These are phyloP conservation scores for Limnephilus marmoratus DNA, from an alignment of 2,888 invertebrate genomes.

Conservation along the genomic window DNA sequence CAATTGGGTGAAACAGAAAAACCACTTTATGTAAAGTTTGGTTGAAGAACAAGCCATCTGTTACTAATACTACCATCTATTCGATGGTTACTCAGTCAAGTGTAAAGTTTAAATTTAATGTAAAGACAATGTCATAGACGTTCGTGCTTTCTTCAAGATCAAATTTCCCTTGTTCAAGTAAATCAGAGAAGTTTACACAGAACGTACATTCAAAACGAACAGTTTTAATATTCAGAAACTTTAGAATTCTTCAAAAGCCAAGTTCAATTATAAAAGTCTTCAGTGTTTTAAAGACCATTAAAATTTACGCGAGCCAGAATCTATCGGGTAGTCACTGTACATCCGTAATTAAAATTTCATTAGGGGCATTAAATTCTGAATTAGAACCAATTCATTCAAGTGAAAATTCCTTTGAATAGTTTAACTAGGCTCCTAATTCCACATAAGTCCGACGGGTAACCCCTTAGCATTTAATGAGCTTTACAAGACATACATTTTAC, in stretches of 20 bases:
- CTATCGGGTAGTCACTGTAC: background rate
- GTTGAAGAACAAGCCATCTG: too few relatives aligned
- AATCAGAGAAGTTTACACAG: background rate
- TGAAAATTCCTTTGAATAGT: slow-evolving; percentile 14
- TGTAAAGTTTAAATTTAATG: background rate
- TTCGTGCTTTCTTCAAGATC: background rate
- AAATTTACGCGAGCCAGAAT: background rate
- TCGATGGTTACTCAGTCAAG: background rate
- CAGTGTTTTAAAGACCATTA: background rate
- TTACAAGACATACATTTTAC: background rate
- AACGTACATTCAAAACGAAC: background rate
- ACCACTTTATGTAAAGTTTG: too few relatives aligned
- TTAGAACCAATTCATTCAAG: slow-evolving; percentile 10
- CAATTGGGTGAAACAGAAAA: too few relatives aligned
- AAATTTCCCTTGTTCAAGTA: background rate
- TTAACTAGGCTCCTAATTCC: background rate
- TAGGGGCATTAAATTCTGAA: slow-evolving; percentile 13
- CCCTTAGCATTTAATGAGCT: background rate
- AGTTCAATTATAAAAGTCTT: background rate
- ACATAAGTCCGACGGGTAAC: background rate
- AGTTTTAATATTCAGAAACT: background rate
- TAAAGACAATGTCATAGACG: background rate
- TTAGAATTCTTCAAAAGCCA: background rate
- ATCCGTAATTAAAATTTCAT: background rate
- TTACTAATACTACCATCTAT: too few relatives aligned